Base-by-base conservation (phyloP, 2,113 vertebrate species). In the Onychostruthus taczanowskii region DNA sequence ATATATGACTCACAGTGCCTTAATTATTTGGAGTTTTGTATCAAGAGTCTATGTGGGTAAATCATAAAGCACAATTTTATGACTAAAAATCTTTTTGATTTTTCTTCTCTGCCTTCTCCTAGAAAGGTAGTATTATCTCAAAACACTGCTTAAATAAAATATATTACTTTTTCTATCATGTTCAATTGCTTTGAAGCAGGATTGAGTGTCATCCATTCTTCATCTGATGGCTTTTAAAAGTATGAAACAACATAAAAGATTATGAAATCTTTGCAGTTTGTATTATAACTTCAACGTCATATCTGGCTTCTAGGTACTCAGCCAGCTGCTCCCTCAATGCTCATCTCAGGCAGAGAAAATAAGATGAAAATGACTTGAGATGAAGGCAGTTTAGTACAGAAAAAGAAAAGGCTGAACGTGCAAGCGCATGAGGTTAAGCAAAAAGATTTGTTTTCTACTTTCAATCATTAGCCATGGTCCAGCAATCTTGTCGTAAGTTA, bases 321-420 rank as follows among this genome's bases (percentile, higher is more conserved):
- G 19, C 33, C 33, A 46, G 9, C 13, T 37, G 13, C 19, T 67
- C 33, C 37, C 27, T 74, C 50, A 81, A 14, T 0, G 0, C 3
- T 23, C 9, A 46, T 20, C 33, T 59, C 33, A 59, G 59, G 10
- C 19, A 16, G 16, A 56, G 28, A 67, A 59, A 82, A 59, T 7
- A 52, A 39, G 23, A 67, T 33, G 22, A 39, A 74, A 52, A 28
- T 22, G 10, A 3, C 3, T 39, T 24, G 37, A 39, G 16, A 46
- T n/a, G 46, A 44, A 59, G 16, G 21, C 19, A n/a, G 10, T 24
- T 52, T 59, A 46, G 11, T 9, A n/a, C 46, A 39, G 22, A 59
- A 33, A 59, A 59, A 82, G 12, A 35, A 67, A 58, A 89, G 12
- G 19, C 15, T 1, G 1, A 16, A 28, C 17, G 4, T 20, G 19